Evolutionary conservation across 1,140 invertebrate species (phyloP), one percentile per base, ranked within the genome.

Genomic region (Elysia chlorotica): DNA sequence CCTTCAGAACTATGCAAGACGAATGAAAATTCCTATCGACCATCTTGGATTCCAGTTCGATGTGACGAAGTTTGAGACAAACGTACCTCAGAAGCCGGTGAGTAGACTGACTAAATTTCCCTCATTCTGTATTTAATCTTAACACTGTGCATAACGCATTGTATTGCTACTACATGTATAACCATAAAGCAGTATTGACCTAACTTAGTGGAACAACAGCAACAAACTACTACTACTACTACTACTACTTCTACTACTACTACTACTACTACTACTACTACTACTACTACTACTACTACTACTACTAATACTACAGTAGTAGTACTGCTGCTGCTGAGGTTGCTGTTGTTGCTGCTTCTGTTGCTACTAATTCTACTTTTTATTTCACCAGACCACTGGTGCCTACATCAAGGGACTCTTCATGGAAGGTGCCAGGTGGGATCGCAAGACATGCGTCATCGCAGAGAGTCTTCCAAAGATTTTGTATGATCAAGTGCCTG

Each of bases 21-120:
- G 82, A 67, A 84, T 83, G 77, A 87, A 85, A 74, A 86, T 87
- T 56, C 86, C 87, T 1, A 88, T 88, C 30, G 87, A 88, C 73
- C 84, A 86, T 71, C 82, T 88, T 0, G 80, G 78, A 31, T 88
- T 87, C 76, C 79, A 87, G 65, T 88, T 87, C 78, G 78, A 85
- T 70, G 83, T 88, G 1, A 87, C 81, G 70, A 74, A 74, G 0
- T 63, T 77, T 38, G 85, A 87, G 56, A 74, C 71, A 10, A 66
- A 30, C 19, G 81, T 86, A 74, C 54, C 74, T 28, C 74, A 72
- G 10, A 85, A 83, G 78, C 85, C 86, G 0, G 86, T 87, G 75
- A 76, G 85, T 74, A 53, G n/a, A n/a, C n/a, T n/a, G n/a, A n/a
- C n/a, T n/a, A n/a, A n/a, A n/a, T n/a, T n/a, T n/a, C n/a, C n/a